Evolutionary conservation across 2,113 vertebrate genomes (phyloP).

Genomic region (Platichthys stellatus): DNA sequence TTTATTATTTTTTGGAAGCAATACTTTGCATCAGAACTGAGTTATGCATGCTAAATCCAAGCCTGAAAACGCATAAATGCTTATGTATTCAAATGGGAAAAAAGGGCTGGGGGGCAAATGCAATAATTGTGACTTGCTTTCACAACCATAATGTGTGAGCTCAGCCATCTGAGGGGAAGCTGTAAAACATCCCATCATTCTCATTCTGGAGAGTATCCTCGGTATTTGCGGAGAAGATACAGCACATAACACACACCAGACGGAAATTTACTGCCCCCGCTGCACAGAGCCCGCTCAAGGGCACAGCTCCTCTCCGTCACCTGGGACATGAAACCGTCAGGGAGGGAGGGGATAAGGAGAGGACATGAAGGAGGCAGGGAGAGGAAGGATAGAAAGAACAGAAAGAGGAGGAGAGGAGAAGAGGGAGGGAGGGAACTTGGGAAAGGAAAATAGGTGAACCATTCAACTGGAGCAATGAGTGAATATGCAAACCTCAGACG

Average conservation of each 20-base stretch:
- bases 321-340: conserved; percentile 53
- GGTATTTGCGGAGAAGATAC: conserved; percentile 20
- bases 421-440: neutral
- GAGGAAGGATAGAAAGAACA: conserved; percentile 2
- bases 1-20: conserved; percentile 25
- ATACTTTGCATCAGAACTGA: neutral
- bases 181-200: conserved; percentile 39
- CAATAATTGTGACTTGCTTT: conserved; percentile 13
- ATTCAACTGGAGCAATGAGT: conserved; percentile 6
- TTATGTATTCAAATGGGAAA: conserved; percentile 28
- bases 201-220: conserved; percentile 22
- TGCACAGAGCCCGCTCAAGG: conserved; percentile 67
- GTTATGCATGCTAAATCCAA: neutral
- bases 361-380: neutral
- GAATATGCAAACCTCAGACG: neutral
- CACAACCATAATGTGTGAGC: conserved; percentile 11
- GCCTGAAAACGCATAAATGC: conserved; percentile 23
- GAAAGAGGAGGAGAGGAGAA: neutral
- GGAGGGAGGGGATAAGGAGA: conserved; percentile 22
- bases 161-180: conserved; percentile 35
- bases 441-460: conserved; percentile 26
- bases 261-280: conserved; percentile 60
- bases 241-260: conserved; percentile 18
- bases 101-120: conserved; percentile 31
- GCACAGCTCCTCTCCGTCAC: conserved; percentile 57